phyloP scores from a whole-genome alignment of 2,797 vertebrate species.

The Lophotriccus pileatus region DNA sequence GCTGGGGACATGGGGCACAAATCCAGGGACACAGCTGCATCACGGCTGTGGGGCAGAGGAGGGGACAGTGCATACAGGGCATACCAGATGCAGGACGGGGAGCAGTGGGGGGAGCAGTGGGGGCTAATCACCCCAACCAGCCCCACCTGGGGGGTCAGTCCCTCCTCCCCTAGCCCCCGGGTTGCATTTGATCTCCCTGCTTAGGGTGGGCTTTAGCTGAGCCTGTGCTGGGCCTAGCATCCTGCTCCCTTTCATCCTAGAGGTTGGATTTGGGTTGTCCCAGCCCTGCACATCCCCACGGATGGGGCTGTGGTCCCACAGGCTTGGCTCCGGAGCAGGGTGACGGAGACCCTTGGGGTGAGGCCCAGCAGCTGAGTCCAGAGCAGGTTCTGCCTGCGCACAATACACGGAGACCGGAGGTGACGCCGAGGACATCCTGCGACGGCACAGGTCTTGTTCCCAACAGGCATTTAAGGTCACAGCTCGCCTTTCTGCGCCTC shows the following conservation, averaged over 20 bases:
- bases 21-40: not conserved
- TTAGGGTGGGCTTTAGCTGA: not conserved
- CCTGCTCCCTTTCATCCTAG: not conserved
- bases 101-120: no score
- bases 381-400: not conserved
- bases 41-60: not conserved
- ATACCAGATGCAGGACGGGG: no score
- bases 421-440: not conserved
- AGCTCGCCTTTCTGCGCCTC: not conserved
- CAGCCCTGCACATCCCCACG: fast-evolving
- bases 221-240: fast-evolving
- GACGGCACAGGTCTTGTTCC: not conserved
- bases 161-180: not conserved
- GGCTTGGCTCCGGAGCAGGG: fast-evolving
- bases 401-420: not conserved
- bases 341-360: not conserved
- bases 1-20: not conserved
- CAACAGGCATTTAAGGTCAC: not conserved
- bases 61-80: not conserved
- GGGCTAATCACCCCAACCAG: not conserved
- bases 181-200: not conserved
- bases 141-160: not conserved
- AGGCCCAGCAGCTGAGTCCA: not conserved
- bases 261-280: not conserved
- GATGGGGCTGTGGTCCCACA: not conserved